phyloP scores from a whole-genome alignment of 2,888 invertebrate species.

The Hyposoter didymator region DNA sequence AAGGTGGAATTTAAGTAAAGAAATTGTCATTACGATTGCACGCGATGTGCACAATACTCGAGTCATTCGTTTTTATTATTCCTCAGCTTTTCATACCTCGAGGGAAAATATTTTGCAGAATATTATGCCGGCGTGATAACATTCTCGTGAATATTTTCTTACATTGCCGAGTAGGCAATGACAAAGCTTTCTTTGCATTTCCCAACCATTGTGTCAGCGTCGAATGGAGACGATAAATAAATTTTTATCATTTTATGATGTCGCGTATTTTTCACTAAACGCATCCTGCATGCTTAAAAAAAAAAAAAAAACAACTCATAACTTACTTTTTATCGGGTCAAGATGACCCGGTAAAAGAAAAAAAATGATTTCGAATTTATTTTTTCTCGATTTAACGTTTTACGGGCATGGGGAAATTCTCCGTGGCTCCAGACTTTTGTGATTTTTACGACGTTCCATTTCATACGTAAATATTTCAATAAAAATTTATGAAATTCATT shows the following conservation, averaged over 20 bases:
- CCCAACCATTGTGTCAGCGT: background rate
- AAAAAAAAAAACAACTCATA: slow-evolving; percentile 18
- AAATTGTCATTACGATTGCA: background rate
- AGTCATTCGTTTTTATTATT: slow-evolving; percentile 27
- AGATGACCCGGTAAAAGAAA: background rate
- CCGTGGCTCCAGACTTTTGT: background rate
- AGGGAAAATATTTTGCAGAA: slow-evolving; percentile 6
- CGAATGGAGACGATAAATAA: background rate
- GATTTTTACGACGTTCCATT: background rate
- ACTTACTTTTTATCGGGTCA: background rate
- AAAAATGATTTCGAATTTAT: background rate
- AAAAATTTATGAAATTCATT: background rate
- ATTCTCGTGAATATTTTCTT: background rate
- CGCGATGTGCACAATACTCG: background rate
- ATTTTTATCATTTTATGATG: slow-evolving; percentile 4
- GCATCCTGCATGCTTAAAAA: background rate
- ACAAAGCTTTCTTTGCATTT: slow-evolving; percentile 29
- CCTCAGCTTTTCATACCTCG: background rate
- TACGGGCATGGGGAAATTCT: background rate
- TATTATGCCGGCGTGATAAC: background rate
- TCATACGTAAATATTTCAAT: background rate
- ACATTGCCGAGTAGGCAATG: background rate
- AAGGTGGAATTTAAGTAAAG: background rate
- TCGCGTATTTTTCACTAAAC: background rate
- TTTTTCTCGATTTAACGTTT: background rate